Evolutionary conservation across 2,113 vertebrate genomes (phyloP).

Genomic region (Parus major): DNA sequence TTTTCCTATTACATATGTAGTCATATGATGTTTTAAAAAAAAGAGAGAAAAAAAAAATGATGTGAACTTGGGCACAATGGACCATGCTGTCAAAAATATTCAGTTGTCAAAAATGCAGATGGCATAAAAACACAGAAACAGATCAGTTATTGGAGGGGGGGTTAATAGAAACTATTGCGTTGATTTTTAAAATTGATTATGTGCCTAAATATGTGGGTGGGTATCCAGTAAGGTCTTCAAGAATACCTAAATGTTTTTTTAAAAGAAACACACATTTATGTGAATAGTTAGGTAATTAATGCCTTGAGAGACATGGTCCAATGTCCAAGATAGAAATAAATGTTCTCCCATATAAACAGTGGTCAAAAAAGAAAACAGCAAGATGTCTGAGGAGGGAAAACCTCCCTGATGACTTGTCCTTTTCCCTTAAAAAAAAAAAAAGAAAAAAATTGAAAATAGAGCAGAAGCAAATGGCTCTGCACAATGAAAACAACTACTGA

Average conservation of each 20-base stretch:
- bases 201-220: not conserved
- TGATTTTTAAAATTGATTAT: not conserved
- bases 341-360: not conserved
- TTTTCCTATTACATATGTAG: conserved; percentile 21
- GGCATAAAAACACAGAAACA: conserved; percentile 56
- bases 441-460: not conserved
- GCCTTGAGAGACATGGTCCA: not conserved
- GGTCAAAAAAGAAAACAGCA: not conserved
- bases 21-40: not conserved
- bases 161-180: not conserved
- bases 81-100: conserved; percentile 56
- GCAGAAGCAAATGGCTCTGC: not conserved
- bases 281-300: not conserved
- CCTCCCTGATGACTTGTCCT: not conserved
- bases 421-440: not conserved
- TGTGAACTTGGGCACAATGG: conserved; percentile 50
- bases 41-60: not conserved
- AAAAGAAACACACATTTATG: not conserved
- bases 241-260: not conserved
- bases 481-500: not conserved
- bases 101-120: conserved; percentile 68
- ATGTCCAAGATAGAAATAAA: not conserved
- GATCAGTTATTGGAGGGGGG: not conserved
- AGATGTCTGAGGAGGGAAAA: not conserved
- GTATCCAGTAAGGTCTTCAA: not conserved